Evolutionary conservation across 2,888 invertebrate species (phyloP).

Genomic region (Metopia argyrocephala): DNA sequence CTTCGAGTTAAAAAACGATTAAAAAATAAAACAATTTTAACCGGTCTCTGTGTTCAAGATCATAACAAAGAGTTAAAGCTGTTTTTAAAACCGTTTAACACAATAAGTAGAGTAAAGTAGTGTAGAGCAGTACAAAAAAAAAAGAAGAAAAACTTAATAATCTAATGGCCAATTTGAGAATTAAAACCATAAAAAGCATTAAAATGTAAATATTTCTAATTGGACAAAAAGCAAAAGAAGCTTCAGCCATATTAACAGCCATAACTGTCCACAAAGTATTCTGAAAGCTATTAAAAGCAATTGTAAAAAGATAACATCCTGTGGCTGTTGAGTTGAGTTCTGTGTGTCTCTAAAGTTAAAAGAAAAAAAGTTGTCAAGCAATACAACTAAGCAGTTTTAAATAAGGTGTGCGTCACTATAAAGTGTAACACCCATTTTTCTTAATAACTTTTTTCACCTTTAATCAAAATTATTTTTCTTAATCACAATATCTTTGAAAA

Average conservation of each 20-base stretch:
- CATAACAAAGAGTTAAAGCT: no score
- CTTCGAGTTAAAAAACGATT: no score
- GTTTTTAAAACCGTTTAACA: no score
- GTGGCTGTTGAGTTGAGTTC: neutral
- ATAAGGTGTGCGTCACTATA: no score
- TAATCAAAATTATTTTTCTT: no score
- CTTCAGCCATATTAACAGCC: neutral
- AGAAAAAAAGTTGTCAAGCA: neutral
- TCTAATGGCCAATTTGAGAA: conserved; percentile 46
- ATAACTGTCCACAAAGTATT: conserved; percentile 5
- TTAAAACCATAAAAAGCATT: conserved; percentile 39
- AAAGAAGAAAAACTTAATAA: conserved; percentile 53
- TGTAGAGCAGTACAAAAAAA: neutral
- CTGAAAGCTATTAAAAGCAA: conserved; percentile 50
- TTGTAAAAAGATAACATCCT: conserved; percentile 51
- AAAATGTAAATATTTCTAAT: conserved; percentile 45
- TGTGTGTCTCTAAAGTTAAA: conserved; percentile 10
- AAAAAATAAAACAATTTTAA: no score
- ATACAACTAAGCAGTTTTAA: conserved; percentile 24
- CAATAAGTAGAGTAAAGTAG: no score
- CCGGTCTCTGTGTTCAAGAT: no score
- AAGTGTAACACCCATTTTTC: no score
- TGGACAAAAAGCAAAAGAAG: neutral
- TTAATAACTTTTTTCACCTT: no score
- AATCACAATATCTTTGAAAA: no score